Evolutionary conservation across 2,797 vertebrate genomes (phyloP).

Genomic region (Hemitrygon akajei): DNA sequence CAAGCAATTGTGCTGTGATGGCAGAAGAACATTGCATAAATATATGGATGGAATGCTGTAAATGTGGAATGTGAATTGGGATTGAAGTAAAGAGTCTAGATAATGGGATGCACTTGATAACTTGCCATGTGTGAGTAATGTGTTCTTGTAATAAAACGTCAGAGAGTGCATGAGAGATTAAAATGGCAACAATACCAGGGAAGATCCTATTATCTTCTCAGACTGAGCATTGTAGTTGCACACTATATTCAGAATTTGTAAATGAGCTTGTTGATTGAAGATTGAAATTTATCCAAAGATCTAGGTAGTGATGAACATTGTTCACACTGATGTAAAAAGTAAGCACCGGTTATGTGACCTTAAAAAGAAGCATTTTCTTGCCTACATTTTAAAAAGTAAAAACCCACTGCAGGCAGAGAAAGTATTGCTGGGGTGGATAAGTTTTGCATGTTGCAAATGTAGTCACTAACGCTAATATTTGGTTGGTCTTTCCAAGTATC

Average conservation of each 20-base stretch:
- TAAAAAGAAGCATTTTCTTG: not conserved
- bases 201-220: not conserved
- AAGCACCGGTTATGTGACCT: constrained; percentile 25
- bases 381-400: constrained; percentile 8
- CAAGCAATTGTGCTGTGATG: not conserved
- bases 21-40: not conserved
- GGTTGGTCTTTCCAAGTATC: not conserved
- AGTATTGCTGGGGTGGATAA: not conserved
- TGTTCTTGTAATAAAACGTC: constrained; percentile 6
- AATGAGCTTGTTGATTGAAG: not conserved
- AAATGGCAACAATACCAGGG: not conserved
- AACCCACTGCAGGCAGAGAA: not conserved
- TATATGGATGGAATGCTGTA: not conserved
- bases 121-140: constrained; percentile 5
- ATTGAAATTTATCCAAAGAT: constrained; percentile 27
- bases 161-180: not conserved
- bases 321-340: not conserved
- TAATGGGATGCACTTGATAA: not conserved
- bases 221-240: not conserved
- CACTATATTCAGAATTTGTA: constrained; percentile 3
- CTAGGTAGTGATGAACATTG: constrained; percentile 6
- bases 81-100: not conserved
- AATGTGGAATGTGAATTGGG: not conserved
- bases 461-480: not conserved
- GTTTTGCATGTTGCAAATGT: constrained; percentile 15